Base-by-base conservation (phyloP, 1,140 invertebrate species). In the Rhyzopertha dominica region DNA sequence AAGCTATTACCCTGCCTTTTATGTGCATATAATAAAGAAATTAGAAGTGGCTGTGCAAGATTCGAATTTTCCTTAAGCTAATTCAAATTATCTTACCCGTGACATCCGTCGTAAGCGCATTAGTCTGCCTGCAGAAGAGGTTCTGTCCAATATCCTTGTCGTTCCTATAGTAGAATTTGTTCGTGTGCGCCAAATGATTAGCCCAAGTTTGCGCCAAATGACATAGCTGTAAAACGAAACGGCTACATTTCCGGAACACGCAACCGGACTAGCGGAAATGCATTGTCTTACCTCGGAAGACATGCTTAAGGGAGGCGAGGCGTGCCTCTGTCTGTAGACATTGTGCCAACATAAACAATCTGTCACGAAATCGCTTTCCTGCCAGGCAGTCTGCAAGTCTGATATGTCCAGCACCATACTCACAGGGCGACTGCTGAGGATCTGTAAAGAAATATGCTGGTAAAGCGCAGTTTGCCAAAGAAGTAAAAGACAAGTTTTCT, bases 171-270 rank as follows among this genome's bases (percentile, higher is more conserved):
- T 81, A 78, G 65, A 90, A 86, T 42, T 77, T 78, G 61, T 85
- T 84, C 0, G 78, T 85, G 51, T 85, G 82, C 5, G 85, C 86
- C 38, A 91, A 68, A 57, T 88, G 81, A 63, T 90, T 88, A 1
- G 87, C 87, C 87, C 86, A 90, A 14, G 83, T 80, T 68, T 91
- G 87, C 19, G 87, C 87, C 56, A 82, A 77, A 54, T 81, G 76
- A 56, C 83, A 86, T n/a, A 90, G 65, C 79, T 89, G 64, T 13
- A 72, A 74, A 50, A 32, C 5, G 24, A 26, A 26, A 26, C n/a
- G n/a, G n/a, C n/a, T 26, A 9, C n/a, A 37, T 45, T 38, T 23
- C 17, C 25, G 25, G n/a, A 35, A 4, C 10, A n/a, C 7, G 24
- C 24, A 8, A 26, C 24, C 24, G n/a, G n/a, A 8, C n/a, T 23